A percentile compares a stretch with the other conserved stretches of the same genome.
Evolutionary conservation across 2,888 invertebrate species (phyloP).

Genomic region (Liopterus haemorrhoidalis): DNA sequence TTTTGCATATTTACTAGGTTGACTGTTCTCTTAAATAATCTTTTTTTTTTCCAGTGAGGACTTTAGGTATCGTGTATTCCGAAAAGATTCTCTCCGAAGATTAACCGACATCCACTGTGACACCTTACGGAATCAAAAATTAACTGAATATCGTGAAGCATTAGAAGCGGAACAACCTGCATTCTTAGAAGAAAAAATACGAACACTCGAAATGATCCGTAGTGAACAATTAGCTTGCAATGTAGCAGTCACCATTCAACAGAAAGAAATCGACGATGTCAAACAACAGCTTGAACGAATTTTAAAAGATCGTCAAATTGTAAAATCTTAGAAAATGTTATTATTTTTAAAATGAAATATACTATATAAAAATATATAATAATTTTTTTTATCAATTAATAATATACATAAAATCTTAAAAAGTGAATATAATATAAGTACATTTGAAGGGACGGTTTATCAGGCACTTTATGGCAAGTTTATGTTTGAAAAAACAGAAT

Average conservation of each 20-base stretch:
- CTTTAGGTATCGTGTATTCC: conserved; percentile 54
- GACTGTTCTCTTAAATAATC: not conserved
- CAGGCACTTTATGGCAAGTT: too few relatives aligned
- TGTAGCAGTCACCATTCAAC: conserved; percentile 57
- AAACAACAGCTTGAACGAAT: conserved; percentile 53
- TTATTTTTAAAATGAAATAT: too few relatives aligned
- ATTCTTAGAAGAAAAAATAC: conserved; percentile 67
- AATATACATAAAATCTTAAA: too few relatives aligned
- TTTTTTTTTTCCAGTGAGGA: conserved; percentile 39
- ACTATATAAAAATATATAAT: too few relatives aligned
- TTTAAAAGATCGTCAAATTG: conserved; percentile 31
- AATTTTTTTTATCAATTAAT: too few relatives aligned
- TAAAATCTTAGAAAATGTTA: too few relatives aligned
- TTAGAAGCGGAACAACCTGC: conserved; percentile 66
- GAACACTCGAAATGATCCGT: conserved; percentile 65
- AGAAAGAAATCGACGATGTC: conserved; percentile 60
- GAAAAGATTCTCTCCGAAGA: conserved; percentile 67
- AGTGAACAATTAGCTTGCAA: conserved; percentile 66
- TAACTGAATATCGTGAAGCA: conserved; percentile 58
- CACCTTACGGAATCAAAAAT: conserved; percentile 56
- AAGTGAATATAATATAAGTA: too few relatives aligned
- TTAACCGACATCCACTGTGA: conserved; percentile 69
- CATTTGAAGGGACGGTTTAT: too few relatives aligned
- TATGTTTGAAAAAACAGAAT: too few relatives aligned
- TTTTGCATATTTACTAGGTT: not conserved